phyloP scores from a whole-genome alignment of 2,797 vertebrate genomes.

The Sebastes iracundus region DNA sequence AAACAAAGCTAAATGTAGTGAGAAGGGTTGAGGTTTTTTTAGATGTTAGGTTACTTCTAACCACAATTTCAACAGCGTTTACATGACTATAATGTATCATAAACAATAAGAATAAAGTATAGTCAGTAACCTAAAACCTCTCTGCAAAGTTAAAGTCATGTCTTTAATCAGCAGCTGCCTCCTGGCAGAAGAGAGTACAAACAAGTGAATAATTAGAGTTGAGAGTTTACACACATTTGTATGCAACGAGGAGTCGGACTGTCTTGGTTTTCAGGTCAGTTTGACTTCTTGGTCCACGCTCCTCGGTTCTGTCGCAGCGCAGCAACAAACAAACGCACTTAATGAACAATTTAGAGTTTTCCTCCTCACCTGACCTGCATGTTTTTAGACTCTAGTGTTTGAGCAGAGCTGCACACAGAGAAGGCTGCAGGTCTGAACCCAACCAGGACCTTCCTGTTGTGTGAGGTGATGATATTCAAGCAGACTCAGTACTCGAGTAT shows the following conservation, averaged over 20 bases:
- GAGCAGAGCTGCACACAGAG: not conserved
- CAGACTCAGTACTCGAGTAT: not conserved
- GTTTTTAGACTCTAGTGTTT: not conserved
- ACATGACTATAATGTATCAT: not conserved
- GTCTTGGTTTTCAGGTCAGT: constrained; percentile 12
- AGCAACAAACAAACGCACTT: constrained; percentile 22
- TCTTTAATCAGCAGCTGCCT: not conserved
- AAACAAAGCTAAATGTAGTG: not conserved
- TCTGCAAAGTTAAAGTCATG: not conserved
- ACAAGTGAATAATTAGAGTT: constrained; percentile 4
- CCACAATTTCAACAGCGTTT: not conserved
- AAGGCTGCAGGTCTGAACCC: not conserved
- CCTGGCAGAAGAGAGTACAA: not conserved
- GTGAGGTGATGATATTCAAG: not conserved
- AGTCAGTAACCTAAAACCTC: not conserved
- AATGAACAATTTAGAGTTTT: constrained; percentile 15
- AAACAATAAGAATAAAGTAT: not conserved
- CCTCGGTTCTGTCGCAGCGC: not conserved
- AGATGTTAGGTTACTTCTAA: not conserved
- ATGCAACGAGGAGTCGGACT: not conserved
- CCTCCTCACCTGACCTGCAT: not conserved
- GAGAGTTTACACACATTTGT: constrained; percentile 9
- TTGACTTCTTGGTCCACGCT: constrained; percentile 10
- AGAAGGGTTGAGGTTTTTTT: not conserved
- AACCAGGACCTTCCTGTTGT: not conserved